These are phyloP conservation scores for Scolopax mira DNA, from an alignment of 2,113 vertebrate species.

Conservation along the genomic window DNA sequence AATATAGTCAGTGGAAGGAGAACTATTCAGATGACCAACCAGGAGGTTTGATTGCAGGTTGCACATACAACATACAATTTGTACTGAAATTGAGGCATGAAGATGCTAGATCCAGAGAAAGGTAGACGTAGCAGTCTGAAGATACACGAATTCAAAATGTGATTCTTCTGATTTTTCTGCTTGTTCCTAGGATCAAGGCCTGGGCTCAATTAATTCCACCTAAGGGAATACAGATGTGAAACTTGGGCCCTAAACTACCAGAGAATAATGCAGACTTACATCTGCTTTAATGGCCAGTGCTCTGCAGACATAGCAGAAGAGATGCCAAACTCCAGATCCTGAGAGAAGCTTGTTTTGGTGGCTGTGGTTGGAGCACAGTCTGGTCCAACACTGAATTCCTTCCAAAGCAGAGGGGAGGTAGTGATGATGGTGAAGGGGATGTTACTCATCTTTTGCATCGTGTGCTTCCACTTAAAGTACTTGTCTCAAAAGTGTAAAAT, in stretches of 20 bases:
- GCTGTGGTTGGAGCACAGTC: neutral
- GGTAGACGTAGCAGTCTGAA: neutral
- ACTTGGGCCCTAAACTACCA: neutral
- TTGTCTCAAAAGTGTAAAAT: neutral
- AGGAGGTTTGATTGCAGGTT: neutral
- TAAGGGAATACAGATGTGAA: neutral
- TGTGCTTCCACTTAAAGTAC: neutral
- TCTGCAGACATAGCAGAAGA: neutral
- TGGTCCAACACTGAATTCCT: neutral
- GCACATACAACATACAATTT: neutral
- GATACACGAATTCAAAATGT: neutral
- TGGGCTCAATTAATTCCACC: neutral
- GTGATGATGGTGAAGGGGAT: neutral
- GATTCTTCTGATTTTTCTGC: neutral
- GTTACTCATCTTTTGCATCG: neutral
- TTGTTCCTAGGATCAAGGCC: neutral
- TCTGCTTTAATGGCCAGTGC: neutral
- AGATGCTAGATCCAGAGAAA: neutral
- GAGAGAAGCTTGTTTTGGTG: neutral
- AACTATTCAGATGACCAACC: neutral
- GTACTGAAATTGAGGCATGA: neutral
- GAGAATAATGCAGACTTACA: neutral
- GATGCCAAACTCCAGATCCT: neutral
- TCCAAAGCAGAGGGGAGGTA: neutral
- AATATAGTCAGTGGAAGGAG: neutral